Evolutionary conservation across 64 coral and sea anemone genomes (phyloP).

Genomic region (Exaiptasia diaphana): DNA sequence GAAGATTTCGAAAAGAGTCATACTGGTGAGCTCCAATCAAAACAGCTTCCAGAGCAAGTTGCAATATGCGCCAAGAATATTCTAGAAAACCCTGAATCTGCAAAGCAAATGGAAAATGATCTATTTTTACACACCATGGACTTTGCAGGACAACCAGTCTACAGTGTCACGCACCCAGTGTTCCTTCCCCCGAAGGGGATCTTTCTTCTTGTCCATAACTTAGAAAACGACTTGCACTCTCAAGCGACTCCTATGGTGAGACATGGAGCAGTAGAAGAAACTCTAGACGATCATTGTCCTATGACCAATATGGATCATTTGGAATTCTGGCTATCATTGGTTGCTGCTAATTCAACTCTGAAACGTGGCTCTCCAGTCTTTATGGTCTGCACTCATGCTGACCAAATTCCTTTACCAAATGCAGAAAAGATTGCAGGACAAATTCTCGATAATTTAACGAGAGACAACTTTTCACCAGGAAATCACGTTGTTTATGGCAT

Average conservation of each 20-base stretch:
- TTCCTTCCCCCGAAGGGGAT: conserved; percentile 1
- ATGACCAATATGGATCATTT: conserved; percentile 2
- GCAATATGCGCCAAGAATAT: background rate
- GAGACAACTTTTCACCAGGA: background rate
- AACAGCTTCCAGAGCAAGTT: background rate
- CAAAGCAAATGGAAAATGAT: background rate
- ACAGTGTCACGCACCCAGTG: background rate
- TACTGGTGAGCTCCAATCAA: too few relatives aligned
- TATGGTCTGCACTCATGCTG: background rate
- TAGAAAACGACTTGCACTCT: background rate
- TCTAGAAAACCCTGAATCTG: background rate
- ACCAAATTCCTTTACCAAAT: background rate
- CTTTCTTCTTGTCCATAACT: background rate
- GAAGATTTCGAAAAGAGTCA: too few relatives aligned
- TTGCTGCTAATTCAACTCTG: background rate
- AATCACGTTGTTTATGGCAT: background rate
- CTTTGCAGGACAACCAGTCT: conserved; percentile 1
- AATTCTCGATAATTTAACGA: background rate
- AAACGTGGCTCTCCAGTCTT: background rate
- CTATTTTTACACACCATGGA: background rate
- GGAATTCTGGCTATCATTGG: conserved; percentile 1
- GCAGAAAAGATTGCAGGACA: background rate
- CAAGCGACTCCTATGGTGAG: background rate
- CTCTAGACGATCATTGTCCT: background rate
- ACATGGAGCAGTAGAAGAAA: background rate